Evolutionary conservation across 2,797 vertebrate genomes (phyloP).

Genomic region (Eidolon dupreanum): DNA sequence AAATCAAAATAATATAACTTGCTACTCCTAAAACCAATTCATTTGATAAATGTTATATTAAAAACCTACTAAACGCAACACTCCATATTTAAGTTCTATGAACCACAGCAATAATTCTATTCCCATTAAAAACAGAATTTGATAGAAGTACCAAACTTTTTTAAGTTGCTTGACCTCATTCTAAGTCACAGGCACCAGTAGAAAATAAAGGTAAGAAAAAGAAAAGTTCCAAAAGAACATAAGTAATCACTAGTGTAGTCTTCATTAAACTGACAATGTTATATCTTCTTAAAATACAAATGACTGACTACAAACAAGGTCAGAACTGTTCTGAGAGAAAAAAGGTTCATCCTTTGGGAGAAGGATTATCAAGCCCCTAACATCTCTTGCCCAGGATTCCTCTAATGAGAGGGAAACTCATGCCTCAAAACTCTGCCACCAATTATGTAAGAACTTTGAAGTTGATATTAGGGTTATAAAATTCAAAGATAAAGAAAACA

Average conservation of each 20-base stretch:
- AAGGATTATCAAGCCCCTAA: neutral
- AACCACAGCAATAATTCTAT: neutral
- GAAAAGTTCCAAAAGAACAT: neutral
- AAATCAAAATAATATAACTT: constrained; percentile 27
- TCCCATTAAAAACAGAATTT: constrained; percentile 20
- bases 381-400: neutral
- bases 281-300: constrained; percentile 40
- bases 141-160: neutral
- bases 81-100: neutral
- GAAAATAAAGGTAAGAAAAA: constrained; percentile 45
- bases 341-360: neutral
- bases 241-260: neutral
- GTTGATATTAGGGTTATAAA: neutral
- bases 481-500: neutral
- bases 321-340: neutral
- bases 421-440: neutral
- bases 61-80: neutral
- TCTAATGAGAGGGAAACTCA: neutral
- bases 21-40: constrained; percentile 33
- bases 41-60: neutral
- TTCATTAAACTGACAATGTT: neutral
- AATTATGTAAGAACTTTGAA: neutral
- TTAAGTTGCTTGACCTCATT: neutral
- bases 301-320: constrained; percentile 19
- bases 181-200: neutral